Conservation (phyloP, 1,140 invertebrate species). For the Zaprionus africanus region DNA sequence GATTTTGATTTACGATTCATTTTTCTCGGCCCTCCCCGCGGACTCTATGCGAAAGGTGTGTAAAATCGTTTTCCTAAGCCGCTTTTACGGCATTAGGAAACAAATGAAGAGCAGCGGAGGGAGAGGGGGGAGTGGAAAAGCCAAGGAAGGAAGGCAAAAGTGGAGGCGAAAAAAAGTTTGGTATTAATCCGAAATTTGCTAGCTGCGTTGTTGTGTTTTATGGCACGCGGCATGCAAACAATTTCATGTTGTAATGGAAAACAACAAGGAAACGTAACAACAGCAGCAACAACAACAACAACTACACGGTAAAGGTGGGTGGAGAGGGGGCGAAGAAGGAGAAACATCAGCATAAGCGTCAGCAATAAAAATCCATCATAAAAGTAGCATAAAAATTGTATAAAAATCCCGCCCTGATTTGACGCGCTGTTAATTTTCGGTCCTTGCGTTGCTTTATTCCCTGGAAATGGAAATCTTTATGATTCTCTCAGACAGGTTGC, state of each 20-base stretch:
- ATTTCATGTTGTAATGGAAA: slow-evolving; percentile 57
- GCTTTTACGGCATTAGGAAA: slow-evolving; percentile 24
- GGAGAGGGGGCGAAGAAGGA: not conserved
- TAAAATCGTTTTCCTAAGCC: slow-evolving; percentile 23
- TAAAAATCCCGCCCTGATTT: slow-evolving; percentile 67
- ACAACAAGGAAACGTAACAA: not conserved
- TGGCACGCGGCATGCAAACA: slow-evolving; percentile 68
- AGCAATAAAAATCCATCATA: slow-evolving; percentile 77
- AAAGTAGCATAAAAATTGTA: slow-evolving; percentile 69
- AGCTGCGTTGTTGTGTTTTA: slow-evolving; percentile 55
- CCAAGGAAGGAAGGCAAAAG: not conserved
- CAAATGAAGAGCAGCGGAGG: not conserved
- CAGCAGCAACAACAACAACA: not conserved
- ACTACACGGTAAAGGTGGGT: not conserved
- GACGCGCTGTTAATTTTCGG: slow-evolving; percentile 75
- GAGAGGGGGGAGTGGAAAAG: not conserved
- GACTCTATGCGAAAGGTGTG: slow-evolving; percentile 35
- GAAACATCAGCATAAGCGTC: slow-evolving; percentile 61
- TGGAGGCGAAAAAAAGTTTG: slow-evolving; percentile 6
- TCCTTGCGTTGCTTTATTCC: slow-evolving; percentile 31
- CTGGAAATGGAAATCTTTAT: slow-evolving; percentile 58
- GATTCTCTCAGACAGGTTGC: slow-evolving; percentile 63
- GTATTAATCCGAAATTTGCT: slow-evolving; percentile 72
- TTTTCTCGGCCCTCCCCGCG: not conserved
- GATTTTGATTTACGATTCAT: slow-evolving; percentile 40